A percentile compares a stretch with the other conserved stretches of the same genome.
Conservation (phyloP, 2,888 invertebrate genomes). For the Thelaira solivaga region DNA sequence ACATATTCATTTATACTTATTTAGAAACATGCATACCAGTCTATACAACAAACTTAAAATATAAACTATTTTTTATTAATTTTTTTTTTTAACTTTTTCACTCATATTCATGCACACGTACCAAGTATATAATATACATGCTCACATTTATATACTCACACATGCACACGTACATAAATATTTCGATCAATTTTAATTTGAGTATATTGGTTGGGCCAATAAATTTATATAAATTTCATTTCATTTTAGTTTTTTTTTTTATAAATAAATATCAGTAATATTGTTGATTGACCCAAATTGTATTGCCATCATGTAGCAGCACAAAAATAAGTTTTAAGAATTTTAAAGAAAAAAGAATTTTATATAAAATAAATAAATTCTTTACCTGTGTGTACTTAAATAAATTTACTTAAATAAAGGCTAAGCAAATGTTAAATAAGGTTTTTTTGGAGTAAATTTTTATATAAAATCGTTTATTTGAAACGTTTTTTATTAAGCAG, state of each 20-base stretch:
- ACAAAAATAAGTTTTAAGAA: constrained; percentile 13
- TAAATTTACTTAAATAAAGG: no score
- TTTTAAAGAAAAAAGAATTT: constrained; percentile 31
- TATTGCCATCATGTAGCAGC: constrained; percentile 29
- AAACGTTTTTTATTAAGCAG: no score
- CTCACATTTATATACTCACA: no score
- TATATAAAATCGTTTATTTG: no score
- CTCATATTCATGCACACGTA: not conserved
- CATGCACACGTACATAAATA: not conserved
- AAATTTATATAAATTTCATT: constrained; percentile 50
- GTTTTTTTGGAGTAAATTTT: no score
- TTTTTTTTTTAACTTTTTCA: not conserved
- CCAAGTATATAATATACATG: not conserved
- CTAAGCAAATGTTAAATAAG: no score
- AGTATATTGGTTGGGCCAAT: constrained; percentile 48
- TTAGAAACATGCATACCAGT: no score
- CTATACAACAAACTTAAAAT: constrained; percentile 12
- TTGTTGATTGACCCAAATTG: constrained; percentile 62
- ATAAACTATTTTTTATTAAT: constrained; percentile 3
- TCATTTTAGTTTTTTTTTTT: constrained; percentile 18
- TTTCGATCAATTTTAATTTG: constrained; percentile 56
- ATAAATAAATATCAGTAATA: constrained; percentile 54
- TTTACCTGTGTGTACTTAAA: not conserved
- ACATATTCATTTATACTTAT: not conserved
- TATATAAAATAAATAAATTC: not conserved